A percentile compares a stretch with the other conserved stretches of the same genome.
phyloP scores from a whole-genome alignment of 2,113 vertebrate species.

The Scartelaos histophorus region DNA sequence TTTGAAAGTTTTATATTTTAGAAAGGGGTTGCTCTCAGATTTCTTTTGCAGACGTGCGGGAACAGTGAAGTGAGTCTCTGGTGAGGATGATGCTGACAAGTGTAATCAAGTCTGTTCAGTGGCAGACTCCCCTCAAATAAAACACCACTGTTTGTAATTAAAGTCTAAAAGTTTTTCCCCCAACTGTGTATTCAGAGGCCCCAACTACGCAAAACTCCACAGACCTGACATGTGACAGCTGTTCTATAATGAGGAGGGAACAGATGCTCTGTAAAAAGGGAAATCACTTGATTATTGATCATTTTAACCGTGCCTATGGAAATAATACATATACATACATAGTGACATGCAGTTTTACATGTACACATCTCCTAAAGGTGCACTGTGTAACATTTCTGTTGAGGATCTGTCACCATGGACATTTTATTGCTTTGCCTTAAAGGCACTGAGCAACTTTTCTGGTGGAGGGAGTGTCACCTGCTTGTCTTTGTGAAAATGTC shows the following conservation, averaged over 20 bases:
- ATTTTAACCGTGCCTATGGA: neutral
- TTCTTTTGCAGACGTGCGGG: constrained; percentile 11
- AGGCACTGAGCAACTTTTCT: too few relatives aligned
- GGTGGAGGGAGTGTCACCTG: too few relatives aligned
- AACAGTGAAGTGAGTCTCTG: constrained; percentile 30
- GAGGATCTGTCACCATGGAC: too few relatives aligned
- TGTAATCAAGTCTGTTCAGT: constrained; percentile 42
- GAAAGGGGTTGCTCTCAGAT: neutral
- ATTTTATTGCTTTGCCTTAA: too few relatives aligned
- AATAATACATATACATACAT: neutral
- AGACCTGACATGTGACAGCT: constrained; percentile 24
- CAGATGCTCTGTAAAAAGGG: neutral
- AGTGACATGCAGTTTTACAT: too few relatives aligned
- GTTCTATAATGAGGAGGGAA: constrained; percentile 1
- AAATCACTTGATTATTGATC: neutral
- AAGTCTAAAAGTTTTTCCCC: constrained; percentile 39
- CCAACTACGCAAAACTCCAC: constrained; percentile 7
- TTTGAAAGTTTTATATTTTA: neutral
- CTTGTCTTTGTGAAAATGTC: too few relatives aligned
- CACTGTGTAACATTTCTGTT: too few relatives aligned
- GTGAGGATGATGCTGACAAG: constrained; percentile 46
- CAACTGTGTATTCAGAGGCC: constrained; percentile 25
- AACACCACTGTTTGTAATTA: constrained; percentile 40
- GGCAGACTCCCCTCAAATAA: constrained; percentile 52
- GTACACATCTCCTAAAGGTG: too few relatives aligned